Base-by-base conservation (phyloP, 2,113 vertebrate genomes). In the Calyptommatus sinebrachiatus region DNA sequence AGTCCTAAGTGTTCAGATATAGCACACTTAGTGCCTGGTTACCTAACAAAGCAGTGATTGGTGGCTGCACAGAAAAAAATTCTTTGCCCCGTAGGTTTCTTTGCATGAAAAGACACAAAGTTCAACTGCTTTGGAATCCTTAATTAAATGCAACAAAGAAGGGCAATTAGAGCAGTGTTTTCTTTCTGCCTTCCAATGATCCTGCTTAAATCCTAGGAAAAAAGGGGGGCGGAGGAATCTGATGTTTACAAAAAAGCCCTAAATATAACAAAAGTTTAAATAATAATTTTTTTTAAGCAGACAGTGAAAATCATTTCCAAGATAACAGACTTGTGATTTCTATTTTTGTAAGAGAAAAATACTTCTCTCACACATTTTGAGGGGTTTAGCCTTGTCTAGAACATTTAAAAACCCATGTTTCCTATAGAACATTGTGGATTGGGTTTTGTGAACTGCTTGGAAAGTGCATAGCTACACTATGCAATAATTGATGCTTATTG, bases 41-140 rank as follows among this genome's bases (percentile, higher is more conserved):
- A 96, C 95, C 87, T 91, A 94, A 95, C 94, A 95, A 95, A 95
- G 94, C 87, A 87, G 28, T 46, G 71, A 82, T 92, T 91, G 89
- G 91, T 93, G 92, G 90, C 89, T 88, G 90, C 86, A 90, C 86
- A 88, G 92, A 83, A 76, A 90, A 50, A 90, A 88, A 85, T 92
- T 85, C 79, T 89, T 90, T 86, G 84, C 89, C 88, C 88, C 91
- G 92, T 86, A 86, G 93, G 92, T 94, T 93, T 92, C 82, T 92
- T 92, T 88, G 91, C 80, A 45, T 89, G 90, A 91, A 94, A 92
- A 93, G 91, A 50, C 84, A 89, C 87, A 84, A 90, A 88, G 90
- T 93, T 94, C 86, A 86, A 88, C 94, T 92, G 92, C 92, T 94
- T 92, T 91, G 29, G 92, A 94, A 93, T 92, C 89, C 91, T 92